These are phyloP conservation scores for Acromyrmex echinatior DNA, from an alignment of 1,140 invertebrate genomes.

Conservation along the genomic window DNA sequence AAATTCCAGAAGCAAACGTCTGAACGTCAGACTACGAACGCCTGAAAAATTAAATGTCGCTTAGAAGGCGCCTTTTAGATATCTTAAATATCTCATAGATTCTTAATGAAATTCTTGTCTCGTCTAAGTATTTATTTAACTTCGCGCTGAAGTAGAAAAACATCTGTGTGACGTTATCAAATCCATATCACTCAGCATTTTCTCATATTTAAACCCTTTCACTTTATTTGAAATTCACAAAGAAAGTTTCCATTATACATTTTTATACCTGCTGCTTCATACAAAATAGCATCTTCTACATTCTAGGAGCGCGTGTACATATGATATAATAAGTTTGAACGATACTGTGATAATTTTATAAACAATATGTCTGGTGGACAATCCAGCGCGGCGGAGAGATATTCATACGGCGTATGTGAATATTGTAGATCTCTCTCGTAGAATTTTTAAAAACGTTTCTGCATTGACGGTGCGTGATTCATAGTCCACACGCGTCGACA, in stretches of 20 bases:
- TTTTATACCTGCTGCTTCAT: not conserved
- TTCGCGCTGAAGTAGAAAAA: not conserved
- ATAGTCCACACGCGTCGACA: not conserved
- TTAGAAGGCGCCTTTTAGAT: not conserved
- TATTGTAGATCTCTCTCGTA: not conserved
- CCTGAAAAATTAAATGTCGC: slow-evolving; percentile 9
- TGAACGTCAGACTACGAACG: not conserved
- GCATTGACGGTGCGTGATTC: not conserved
- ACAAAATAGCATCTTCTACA: not conserved
- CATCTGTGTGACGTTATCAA: slow-evolving; percentile 13
- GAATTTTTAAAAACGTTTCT: slow-evolving; percentile 10
- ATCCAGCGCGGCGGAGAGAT: not conserved
- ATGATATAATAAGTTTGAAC: slow-evolving; percentile 61
- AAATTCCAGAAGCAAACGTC: not conserved
- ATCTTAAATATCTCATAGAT: slow-evolving; percentile 14
- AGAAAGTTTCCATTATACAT: slow-evolving; percentile 25
- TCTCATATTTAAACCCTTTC: slow-evolving; percentile 6
- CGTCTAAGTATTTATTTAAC: slow-evolving; percentile 41
- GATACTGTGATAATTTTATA: slow-evolving; percentile 80
- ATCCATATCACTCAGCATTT: slow-evolving; percentile 15
- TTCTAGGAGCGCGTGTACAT: slow-evolving; percentile 23
- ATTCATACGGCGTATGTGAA: not conserved
- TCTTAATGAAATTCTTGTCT: not conserved
- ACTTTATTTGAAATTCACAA: not conserved
- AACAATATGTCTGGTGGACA: slow-evolving; percentile 29